Evolutionary conservation across 92 coral and sea anemone genomes (phyloP), one percentile per base, ranked within the genome.

Genomic region (Palythoa grandis): DNA sequence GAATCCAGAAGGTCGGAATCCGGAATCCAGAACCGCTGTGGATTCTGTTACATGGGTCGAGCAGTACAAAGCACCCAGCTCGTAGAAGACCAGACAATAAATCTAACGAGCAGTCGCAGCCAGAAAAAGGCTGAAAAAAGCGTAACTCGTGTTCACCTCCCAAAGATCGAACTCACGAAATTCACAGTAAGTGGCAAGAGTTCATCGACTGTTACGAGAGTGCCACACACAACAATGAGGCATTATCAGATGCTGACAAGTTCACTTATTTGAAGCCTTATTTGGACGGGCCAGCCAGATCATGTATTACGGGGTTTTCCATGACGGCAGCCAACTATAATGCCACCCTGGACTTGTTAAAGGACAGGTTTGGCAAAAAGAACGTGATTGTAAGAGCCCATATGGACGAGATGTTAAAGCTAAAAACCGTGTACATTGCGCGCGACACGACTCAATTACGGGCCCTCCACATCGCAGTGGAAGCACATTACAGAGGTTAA

Each of bases 101-200:
- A 40, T 40, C 6, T 7, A 3, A 7, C 47, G 1, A 40, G 47
- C 47, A 40, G 47, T 40, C 47, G 4, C 47, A 40, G 6, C 47
- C 6, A 40, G 4, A 0, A 40, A 40, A 40, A 40, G 47, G 47
- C 47, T 40, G 47, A 40, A 7, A 40, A 40, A 40, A 40, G 47
- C 47, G 87, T 82, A n/a, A n/a, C n/a, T 39, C 79, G 87, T 58
- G 86, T 67, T 15, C 83, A 68, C 47, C 71, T 84, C 29, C 93
- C 87, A 13, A 91, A 91, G 37, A 47, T 88, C 35, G 87, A 91
- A 19, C 73, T 70, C 23, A 77, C 65, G 39, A 84, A 85, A 15
- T 91, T 83, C 66, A 5, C 13, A 65, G 77, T 12, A 85, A 87
- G 24, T 91, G 87, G 84, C 93, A 79, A 68, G 91, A 91, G 56